phyloP scores from a whole-genome alignment of 2,888 invertebrate species.

The Thymelicus acteon region DNA sequence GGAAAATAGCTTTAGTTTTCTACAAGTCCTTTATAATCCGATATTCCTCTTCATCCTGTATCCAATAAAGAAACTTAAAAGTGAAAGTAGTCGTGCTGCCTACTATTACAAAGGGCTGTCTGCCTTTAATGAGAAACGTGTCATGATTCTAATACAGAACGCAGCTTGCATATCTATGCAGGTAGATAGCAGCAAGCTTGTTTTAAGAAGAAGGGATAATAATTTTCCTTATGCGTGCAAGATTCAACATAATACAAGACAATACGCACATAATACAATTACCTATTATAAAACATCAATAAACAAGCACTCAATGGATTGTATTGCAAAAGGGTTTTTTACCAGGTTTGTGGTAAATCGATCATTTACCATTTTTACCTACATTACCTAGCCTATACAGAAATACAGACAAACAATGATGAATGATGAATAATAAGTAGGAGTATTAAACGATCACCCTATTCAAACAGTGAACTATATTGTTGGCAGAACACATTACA shows the following conservation, averaged over 20 bases:
- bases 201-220: not conserved
- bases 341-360: no score
- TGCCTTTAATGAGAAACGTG: slow-evolving; percentile 29
- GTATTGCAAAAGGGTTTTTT: no score
- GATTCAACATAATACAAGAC: not conserved
- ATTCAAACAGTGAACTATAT: slow-evolving; percentile 37
- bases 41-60: not conserved
- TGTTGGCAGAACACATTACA: slow-evolving; percentile 53
- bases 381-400: no score
- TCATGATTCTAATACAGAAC: slow-evolving; percentile 28
- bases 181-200: not conserved
- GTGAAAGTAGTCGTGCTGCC: slow-evolving; percentile 22
- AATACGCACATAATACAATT: no score
- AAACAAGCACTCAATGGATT: no score
- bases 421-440: no score
- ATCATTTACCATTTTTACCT: no score
- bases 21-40: not conserved
- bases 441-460: not conserved
- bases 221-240: not conserved
- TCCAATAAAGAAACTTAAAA: slow-evolving; percentile 9
- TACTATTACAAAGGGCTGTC: slow-evolving; percentile 16
- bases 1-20: no score
- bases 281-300: no score
- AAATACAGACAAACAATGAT: no score
- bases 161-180: slow-evolving; percentile 17